Evolutionary conservation across 1,140 invertebrate species (phyloP), one percentile per base, ranked within the genome.

Genomic region (Eciton burchellii): DNA sequence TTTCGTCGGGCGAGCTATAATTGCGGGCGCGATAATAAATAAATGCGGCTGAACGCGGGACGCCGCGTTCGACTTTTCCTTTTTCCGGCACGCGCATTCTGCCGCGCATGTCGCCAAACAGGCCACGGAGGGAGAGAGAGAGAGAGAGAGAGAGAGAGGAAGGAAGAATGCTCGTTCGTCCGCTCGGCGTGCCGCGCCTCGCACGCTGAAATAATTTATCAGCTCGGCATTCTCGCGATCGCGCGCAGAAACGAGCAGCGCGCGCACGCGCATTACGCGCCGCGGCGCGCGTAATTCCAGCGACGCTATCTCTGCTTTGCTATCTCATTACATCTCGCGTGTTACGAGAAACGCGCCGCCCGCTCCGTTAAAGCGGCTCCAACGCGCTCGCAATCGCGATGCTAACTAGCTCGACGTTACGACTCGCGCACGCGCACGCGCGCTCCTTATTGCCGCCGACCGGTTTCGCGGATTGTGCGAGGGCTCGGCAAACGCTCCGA

Each of bases 1-100:
- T 81, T 87, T 70, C 74, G 43, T 12, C 45, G 68, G 70, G 57
- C 86, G 74, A 79, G 85, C 87, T 87, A n/a, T n/a, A 87, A 87
- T 87, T 87, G 85, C 68, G 70, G 43, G 35, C 60, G 49, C 47
- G 47, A 60, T 49, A 68, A 85, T 86, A 82, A 86, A 86, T 85
- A 76, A 84, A 84, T 87, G 65, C 62, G 52, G 56, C 49, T 81
- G 19, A 83, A 45, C 56, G n/a, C n/a, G 73, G 54, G 35, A 83
- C 63, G 26, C 82, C 54, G 35, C 41, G 77, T 66, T 63, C 49
- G 59, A n/a, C 66, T 79, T 57, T 52, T 63, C 43, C 59, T 35
- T 60, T 79, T 52, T 52, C 52, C 56, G 12, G 56, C 74, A n/a
- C n/a, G n/a, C n/a, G n/a, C n/a, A 83, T 83, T 68, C 81, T 74